phyloP scores from a whole-genome alignment of 2,797 vertebrate genomes.

The Prionace glauca region DNA sequence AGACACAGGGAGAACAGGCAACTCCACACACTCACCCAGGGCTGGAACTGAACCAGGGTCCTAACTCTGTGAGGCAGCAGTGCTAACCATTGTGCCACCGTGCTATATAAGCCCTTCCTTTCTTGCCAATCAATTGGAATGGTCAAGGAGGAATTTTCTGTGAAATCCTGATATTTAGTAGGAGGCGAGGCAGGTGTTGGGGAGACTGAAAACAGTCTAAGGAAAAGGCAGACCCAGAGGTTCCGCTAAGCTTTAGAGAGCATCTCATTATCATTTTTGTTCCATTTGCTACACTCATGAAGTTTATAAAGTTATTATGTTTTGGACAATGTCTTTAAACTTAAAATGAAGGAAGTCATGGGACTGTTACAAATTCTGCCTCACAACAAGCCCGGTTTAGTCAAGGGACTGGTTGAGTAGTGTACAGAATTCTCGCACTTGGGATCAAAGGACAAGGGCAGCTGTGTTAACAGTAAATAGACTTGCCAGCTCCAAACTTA shows the following conservation, averaged over 20 bases:
- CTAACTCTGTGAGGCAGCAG: too few relatives aligned
- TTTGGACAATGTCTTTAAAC: not conserved
- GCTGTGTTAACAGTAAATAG: not conserved
- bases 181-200: not conserved
- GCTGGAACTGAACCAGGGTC: too few relatives aligned
- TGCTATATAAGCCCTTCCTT: not conserved
- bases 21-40: too few relatives aligned
- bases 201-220: not conserved
- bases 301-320: not conserved
- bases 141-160: not conserved
- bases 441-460: not conserved
- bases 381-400: not conserved
- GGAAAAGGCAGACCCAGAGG: not conserved
- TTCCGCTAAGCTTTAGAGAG: not conserved
- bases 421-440: not conserved
- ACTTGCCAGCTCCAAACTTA: not conserved
- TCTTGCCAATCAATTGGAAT: not conserved
- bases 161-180: not conserved
- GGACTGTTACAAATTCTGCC: not conserved
- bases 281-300: not conserved
- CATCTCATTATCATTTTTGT: not conserved
- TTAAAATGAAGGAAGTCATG: not conserved
- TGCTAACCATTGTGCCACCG: too few relatives aligned
- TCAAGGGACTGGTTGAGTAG: not conserved
- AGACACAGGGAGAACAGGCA: too few relatives aligned